Conservation (phyloP, 2,797 vertebrate genomes). For the Gadopsis marmoratus region DNA sequence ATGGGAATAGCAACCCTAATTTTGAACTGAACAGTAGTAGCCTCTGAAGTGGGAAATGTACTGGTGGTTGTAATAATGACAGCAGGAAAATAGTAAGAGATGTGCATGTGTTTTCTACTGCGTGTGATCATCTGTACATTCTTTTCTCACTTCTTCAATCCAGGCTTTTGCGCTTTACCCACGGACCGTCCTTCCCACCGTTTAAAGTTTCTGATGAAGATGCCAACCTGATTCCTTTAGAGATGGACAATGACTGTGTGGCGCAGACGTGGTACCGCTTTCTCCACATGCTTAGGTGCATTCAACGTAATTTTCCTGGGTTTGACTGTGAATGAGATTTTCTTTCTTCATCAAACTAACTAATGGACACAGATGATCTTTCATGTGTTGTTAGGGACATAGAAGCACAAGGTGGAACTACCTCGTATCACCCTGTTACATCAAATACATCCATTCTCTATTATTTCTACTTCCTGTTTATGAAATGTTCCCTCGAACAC, state of each 20-base stretch:
- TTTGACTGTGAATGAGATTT: not conserved
- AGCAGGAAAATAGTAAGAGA: not conserved
- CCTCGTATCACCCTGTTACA: not conserved
- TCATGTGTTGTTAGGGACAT: not conserved
- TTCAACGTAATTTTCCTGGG: not conserved
- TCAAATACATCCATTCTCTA: not conserved
- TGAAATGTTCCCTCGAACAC: not conserved
- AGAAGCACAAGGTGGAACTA: conserved; percentile 22
- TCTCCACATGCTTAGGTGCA: conserved; percentile 96
- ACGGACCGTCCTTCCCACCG: conserved; percentile 93
- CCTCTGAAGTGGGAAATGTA: not conserved
- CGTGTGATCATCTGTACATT: conserved; percentile 11
- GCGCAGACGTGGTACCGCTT: conserved; percentile 98
- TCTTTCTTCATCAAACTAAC: not conserved
- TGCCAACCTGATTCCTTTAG: conserved; percentile 92
- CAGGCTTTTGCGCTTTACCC: conserved; percentile 93
- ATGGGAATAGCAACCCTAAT: not conserved
- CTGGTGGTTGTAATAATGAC: not conserved
- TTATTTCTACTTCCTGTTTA: conserved; percentile 19
- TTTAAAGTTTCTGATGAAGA: conserved; percentile 98
- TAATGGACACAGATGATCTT: not conserved
- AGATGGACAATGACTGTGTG: conserved; percentile 97
- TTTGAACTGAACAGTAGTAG: not conserved
- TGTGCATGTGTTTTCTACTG: not conserved
- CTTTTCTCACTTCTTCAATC: conserved; percentile 26